Evolutionary conservation across 2,113 vertebrate species (phyloP).

Genomic region (Pelecanoides urinatrix): DNA sequence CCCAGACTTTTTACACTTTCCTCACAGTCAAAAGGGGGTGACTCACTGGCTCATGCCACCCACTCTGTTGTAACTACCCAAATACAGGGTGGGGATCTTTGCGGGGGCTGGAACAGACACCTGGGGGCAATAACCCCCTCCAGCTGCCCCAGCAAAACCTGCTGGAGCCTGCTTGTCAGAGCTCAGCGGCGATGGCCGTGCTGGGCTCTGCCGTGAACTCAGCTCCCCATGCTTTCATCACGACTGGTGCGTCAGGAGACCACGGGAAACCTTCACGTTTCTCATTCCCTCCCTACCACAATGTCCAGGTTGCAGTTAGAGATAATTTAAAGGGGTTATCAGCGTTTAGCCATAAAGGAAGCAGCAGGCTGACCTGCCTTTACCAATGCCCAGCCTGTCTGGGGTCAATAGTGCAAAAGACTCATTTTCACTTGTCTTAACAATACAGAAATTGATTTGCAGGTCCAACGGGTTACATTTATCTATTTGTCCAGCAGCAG

Average conservation of each 20-base stretch:
- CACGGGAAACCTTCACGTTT: not conserved
- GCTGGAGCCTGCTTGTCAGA: not conserved
- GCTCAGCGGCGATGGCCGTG: fast-evolving
- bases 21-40: not conserved
- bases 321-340: slow-evolving; percentile 47
- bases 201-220: not conserved
- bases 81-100: not conserved
- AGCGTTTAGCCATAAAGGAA: not conserved
- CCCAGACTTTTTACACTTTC: not conserved
- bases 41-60: not conserved
- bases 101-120: fast-evolving
- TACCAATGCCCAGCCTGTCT: not conserved
- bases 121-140: not conserved
- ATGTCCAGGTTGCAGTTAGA: slow-evolving; percentile 31
- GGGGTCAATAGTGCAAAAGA: slow-evolving; percentile 14
- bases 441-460: slow-evolving; percentile 35
- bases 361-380: not conserved
- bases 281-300: not conserved
- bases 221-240: not conserved
- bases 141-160: not conserved
- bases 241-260: not conserved
- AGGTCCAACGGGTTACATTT: not conserved
- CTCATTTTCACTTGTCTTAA: not conserved
- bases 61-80: not conserved
- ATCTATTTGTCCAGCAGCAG: not conserved